Percentiles rank a stretch among this genome's conserved stretches.
Evolutionary conservation across 2,113 vertebrate species (phyloP).

Genomic region (Charina bottae): DNA sequence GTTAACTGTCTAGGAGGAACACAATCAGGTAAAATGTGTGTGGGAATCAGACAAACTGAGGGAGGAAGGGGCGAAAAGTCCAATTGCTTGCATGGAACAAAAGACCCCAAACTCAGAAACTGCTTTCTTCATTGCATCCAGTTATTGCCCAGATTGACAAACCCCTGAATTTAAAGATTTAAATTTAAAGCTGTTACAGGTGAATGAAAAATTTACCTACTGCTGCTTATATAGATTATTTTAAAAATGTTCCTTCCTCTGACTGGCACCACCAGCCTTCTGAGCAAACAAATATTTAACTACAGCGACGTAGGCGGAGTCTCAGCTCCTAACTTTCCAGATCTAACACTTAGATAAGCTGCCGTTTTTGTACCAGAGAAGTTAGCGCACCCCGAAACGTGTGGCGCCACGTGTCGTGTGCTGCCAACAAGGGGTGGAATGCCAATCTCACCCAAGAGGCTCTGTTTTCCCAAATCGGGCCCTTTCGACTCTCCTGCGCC

Average conservation of each 20-base stretch:
- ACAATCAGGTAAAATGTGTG: not conserved
- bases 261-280: not conserved
- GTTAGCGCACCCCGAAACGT: too few relatives aligned
- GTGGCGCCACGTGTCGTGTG: too few relatives aligned
- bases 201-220: not conserved
- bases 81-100: not conserved
- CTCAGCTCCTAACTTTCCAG: too few relatives aligned
- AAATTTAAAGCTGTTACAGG: not conserved
- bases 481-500: too few relatives aligned
- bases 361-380: too few relatives aligned
- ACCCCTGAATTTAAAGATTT: not conserved
- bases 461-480: too few relatives aligned
- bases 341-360: too few relatives aligned
- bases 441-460: too few relatives aligned
- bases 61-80: not conserved
- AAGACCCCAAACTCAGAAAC: not conserved
- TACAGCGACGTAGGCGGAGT: too few relatives aligned
- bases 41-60: not conserved
- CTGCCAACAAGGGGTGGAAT: too few relatives aligned
- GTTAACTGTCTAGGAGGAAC: not conserved
- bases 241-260: not conserved
- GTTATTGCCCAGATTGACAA: not conserved
- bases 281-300: too few relatives aligned
- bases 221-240: not conserved
- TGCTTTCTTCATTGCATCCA: not conserved